A percentile compares a stretch with the other conserved stretches of the same genome.
Conservation (phyloP, 2,113 vertebrate genomes). For the Mus musculus region GRCm39 chr6:111932501-111933000, state of each 20-base stretch:
- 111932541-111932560: constrained; percentile 48
- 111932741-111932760: background rate
- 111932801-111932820: background rate
- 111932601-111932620: constrained; percentile 49
- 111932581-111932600: constrained; percentile 56
- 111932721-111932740: background rate
- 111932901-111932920: background rate
- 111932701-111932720: background rate
- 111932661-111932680: constrained; percentile 7
- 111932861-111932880: background rate
- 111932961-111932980: background rate
- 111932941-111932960: background rate
- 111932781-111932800: background rate
- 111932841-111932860: background rate
- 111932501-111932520: constrained; percentile 27
- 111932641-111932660: background rate
- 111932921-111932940: background rate
- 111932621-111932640: background rate
- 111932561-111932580: constrained; percentile 38
- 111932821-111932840: background rate
- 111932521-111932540: constrained; percentile 52
- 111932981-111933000: background rate
- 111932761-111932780: background rate
- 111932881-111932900: background rate
- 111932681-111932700: background rate